Percentiles rank a stretch among this genome's conserved stretches.
Evolutionary conservation across 2,113 vertebrate species (phyloP).

Genomic region (Lanius collurio): DNA sequence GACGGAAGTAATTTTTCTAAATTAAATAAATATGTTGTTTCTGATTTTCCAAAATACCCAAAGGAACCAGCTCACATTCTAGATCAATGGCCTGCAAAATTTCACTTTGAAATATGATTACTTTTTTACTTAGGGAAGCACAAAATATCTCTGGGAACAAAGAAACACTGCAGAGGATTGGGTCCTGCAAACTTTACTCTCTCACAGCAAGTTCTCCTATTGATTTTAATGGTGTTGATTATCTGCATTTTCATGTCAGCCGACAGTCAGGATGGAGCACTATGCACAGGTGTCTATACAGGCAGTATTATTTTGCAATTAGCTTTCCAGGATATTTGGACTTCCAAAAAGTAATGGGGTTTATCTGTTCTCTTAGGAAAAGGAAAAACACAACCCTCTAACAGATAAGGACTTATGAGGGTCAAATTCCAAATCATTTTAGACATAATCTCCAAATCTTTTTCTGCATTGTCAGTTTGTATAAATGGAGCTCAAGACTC

Average conservation of each 20-base stretch:
- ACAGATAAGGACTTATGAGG: background rate
- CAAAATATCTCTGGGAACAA: background rate
- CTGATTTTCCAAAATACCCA: constrained; percentile 43
- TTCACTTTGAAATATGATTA: constrained; percentile 39
- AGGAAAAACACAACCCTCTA: background rate
- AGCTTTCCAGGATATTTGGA: background rate
- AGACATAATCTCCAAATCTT: background rate
- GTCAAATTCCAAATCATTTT: background rate
- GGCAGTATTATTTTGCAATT: background rate
- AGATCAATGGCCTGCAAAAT: constrained; percentile 52
- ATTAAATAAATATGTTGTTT: constrained; percentile 47
- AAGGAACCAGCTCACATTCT: constrained; percentile 14
- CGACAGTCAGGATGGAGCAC: background rate
- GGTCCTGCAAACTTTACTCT: background rate
- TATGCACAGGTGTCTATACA: background rate
- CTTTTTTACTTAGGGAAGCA: constrained; percentile 5
- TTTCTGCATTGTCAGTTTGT: background rate
- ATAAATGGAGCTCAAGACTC: background rate
- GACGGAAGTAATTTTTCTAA: constrained; percentile 45
- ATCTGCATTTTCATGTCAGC: background rate
- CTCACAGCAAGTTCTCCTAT: background rate
- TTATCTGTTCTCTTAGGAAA: background rate
- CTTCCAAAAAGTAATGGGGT: background rate
- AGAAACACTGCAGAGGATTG: background rate
- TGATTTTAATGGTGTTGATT: background rate